Evolutionary conservation across 1,140 invertebrate species (phyloP).

Genomic region (Drosophila subobscura): DNA sequence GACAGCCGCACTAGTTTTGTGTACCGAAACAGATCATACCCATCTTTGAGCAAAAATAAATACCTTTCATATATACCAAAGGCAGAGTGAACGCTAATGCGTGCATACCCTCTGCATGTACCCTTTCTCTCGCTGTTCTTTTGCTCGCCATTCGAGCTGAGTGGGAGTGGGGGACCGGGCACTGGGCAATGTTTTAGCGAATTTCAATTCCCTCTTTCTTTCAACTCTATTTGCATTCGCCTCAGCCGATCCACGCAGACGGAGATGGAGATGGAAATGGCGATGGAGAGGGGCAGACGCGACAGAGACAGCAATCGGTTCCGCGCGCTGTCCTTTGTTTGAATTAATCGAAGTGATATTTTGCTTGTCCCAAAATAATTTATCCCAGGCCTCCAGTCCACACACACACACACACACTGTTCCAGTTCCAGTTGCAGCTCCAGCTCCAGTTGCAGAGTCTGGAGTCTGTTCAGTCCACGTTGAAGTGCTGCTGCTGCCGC

Average conservation of each 20-base stretch:
- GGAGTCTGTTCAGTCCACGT: conserved; percentile 1
- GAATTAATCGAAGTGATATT: conserved; percentile 82
- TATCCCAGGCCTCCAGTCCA: conserved; percentile 40
- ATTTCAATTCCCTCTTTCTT: no score
- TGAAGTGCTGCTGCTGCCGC: not conserved
- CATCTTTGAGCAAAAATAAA: no score
- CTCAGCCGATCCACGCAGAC: conserved; percentile 3
- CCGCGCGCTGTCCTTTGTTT: conserved; percentile 65
- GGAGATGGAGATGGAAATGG: not conserved
- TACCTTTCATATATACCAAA: no score
- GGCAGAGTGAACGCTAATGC: no score
- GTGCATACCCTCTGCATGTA: no score
- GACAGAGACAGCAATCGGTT: conserved; percentile 4
- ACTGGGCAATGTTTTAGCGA: no score
- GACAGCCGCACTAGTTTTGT: no score
- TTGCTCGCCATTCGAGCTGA: no score
- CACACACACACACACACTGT: conserved; percentile 13
- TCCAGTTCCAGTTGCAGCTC: not conserved
- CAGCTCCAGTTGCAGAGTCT: conserved; percentile 9
- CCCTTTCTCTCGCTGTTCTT: no score
- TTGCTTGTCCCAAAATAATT: conserved; percentile 82
- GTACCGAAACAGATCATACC: no score
- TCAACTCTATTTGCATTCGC: conserved; percentile 69
- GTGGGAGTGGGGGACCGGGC: not conserved
- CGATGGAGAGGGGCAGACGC: not conserved